Percentiles rank a stretch among this genome's conserved stretches.
Conservation (phyloP, 2,797 vertebrate genomes). For the Parauchenoglanis ngamensis region DNA sequence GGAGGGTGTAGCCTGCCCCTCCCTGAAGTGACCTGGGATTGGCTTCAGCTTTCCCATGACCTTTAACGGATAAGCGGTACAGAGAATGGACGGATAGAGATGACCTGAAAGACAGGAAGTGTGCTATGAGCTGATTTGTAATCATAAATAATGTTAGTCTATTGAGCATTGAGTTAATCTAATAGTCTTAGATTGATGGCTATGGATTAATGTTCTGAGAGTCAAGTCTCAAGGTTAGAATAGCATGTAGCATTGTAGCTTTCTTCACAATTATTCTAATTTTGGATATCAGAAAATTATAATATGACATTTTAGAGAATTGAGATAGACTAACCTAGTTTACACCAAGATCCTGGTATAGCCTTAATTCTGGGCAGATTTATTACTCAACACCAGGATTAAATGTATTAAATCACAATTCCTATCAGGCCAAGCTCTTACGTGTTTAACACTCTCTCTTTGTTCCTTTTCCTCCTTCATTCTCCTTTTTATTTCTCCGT, state of each 20-base stretch:
- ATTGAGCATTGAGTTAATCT: background rate
- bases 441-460: constrained; percentile 26
- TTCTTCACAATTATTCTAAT: background rate
- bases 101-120: background rate
- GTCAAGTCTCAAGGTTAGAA: background rate
- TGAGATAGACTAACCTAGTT: background rate
- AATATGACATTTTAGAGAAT: background rate
- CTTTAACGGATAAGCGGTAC: too few species aligned
- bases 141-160: background rate
- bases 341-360: background rate
- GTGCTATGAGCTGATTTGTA: background rate
- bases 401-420: background rate
- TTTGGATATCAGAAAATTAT: background rate
- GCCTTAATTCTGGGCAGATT: background rate
- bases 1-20: too few species aligned
- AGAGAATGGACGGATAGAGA: background rate
- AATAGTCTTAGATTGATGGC: background rate
- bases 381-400: background rate
- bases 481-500: background rate
- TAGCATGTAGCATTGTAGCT: background rate
- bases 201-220: background rate
- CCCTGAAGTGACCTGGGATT: too few species aligned
- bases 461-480: too few species aligned
- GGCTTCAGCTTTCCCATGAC: too few species aligned
- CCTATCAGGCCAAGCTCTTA: background rate